Conservation (phyloP, 2,888 invertebrate species). For the Serrognathus titanus region DNA sequence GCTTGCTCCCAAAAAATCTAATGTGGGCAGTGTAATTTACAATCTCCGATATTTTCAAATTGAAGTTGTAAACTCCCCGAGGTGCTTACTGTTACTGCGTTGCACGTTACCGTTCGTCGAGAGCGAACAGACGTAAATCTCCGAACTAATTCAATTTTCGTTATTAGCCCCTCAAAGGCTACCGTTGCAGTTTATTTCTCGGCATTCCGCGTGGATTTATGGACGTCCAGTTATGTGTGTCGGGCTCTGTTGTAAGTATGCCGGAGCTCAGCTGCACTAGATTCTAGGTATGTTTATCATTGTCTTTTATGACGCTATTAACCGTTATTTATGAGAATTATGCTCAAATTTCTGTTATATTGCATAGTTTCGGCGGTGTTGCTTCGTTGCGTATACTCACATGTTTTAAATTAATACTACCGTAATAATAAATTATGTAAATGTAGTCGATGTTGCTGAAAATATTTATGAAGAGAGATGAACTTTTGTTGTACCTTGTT, state of each 20-base stretch:
- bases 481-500: no score
- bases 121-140: constrained; percentile 6
- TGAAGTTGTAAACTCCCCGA: no score
- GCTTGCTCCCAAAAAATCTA: no score
- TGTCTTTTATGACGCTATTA: constrained; percentile 3
- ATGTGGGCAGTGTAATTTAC: no score
- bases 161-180: constrained; percentile 6
- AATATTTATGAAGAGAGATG: no score
- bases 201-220: constrained; percentile 1
- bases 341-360: constrained; percentile 3
- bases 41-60: no score
- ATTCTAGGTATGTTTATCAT: constrained; percentile 2
- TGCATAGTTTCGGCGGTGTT: neutral
- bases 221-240: constrained; percentile 3
- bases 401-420: neutral
- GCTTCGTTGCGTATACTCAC: neutral
- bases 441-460: no score
- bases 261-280: constrained; percentile 3
- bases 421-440: no score
- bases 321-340: neutral
- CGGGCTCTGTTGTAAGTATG: neutral
- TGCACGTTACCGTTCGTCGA: neutral
- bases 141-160: constrained; percentile 8
- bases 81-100: neutral
- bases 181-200: constrained; percentile 4